phyloP scores from a whole-genome alignment of 2,888 invertebrate genomes.

The Patella pellucida region DNA sequence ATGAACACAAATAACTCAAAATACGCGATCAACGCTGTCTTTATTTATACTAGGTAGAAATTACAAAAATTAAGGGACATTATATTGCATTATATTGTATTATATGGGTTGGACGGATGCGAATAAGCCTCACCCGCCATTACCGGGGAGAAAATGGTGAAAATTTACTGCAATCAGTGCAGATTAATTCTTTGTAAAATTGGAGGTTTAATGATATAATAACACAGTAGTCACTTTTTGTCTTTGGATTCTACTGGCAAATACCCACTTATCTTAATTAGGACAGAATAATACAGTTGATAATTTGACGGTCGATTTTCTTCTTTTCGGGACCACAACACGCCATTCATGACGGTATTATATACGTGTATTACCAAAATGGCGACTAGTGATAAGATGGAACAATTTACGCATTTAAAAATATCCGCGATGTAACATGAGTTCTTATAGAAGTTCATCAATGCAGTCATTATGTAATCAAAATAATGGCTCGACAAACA shows the following conservation, averaged over 20 bases:
- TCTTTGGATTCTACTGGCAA: slow-evolving; percentile 7
- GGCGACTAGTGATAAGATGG: no score
- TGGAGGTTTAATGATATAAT: slow-evolving; percentile 12
- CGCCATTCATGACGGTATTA: no score
- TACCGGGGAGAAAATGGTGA: slow-evolving; percentile 5
- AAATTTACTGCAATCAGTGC: slow-evolving; percentile 12
- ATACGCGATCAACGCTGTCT: slow-evolving; percentile 1
- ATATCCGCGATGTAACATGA: no score
- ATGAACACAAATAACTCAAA: background rate
- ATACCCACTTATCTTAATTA: slow-evolving; percentile 12
- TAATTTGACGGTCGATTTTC: slow-evolving; percentile 11
- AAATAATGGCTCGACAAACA: no score
- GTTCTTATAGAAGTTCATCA: no score
- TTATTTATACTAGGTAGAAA: slow-evolving; percentile 12
- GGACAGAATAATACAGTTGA: slow-evolving; percentile 3
- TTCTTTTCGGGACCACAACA: background rate
- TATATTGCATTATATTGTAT: slow-evolving; percentile 11
- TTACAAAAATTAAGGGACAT: slow-evolving; percentile 12
- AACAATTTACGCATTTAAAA: no score
- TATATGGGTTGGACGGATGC: slow-evolving; percentile 11
- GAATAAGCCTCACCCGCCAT: slow-evolving; percentile 12
- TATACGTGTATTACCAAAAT: no score
- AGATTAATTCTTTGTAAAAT: slow-evolving; percentile 11
- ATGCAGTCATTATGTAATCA: no score
- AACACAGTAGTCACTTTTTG: slow-evolving; percentile 11